A percentile compares a stretch with the other conserved stretches of the same genome.
These are phyloP conservation scores for Leucopsar rothschildi DNA, from an alignment of 2,113 vertebrate genomes.

Conservation along the genomic window DNA sequence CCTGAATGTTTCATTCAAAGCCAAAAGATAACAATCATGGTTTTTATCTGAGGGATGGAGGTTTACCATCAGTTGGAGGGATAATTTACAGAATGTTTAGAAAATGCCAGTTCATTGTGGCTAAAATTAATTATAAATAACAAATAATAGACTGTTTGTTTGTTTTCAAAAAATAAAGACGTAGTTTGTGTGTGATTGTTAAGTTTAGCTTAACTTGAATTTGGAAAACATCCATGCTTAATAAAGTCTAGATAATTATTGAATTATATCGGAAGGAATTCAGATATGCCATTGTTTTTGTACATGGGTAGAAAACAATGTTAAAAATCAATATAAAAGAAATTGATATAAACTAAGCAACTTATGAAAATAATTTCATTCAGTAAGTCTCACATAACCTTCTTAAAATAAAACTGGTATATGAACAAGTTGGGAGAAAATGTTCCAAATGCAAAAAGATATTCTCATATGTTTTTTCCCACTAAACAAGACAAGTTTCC, in stretches of 20 bases:
- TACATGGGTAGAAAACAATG: neutral
- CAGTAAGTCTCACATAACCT: neutral
- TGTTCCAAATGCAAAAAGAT: neutral
- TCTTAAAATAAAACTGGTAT: neutral
- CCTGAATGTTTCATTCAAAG: constrained; percentile 35
- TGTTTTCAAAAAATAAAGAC: neutral
- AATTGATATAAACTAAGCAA: neutral
- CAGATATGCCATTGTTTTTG: neutral
- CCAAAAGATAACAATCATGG: constrained; percentile 4
- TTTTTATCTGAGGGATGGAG: neutral
- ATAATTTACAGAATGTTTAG: neutral
- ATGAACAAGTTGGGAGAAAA: neutral
- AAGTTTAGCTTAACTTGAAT: neutral
- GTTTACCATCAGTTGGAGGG: neutral
- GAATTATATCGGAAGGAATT: neutral
- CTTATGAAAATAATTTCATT: neutral
- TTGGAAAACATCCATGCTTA: neutral
- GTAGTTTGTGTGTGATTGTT: neutral
- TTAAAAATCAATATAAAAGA: neutral
- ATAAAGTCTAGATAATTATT: neutral
- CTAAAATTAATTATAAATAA: neutral
- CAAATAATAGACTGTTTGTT: neutral
- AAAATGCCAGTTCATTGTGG: neutral
- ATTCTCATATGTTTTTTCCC: neutral
- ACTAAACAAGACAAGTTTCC: neutral